These are phyloP conservation scores for Zaprionus tsacasi DNA, from an alignment of 1,140 invertebrate genomes.

Conservation along the genomic window DNA sequence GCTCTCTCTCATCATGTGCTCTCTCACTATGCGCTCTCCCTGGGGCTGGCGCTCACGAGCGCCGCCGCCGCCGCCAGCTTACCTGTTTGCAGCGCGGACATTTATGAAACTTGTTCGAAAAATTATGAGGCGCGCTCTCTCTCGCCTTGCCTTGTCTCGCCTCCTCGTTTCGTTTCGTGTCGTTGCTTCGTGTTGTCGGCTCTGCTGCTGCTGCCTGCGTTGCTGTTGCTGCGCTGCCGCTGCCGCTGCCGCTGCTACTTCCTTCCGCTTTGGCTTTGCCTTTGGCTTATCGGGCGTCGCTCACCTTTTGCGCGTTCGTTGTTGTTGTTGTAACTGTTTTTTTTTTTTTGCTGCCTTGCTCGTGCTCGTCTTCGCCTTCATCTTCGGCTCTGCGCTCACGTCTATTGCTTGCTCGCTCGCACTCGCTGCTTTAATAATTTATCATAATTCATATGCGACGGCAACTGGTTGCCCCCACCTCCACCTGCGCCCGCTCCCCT, in stretches of 20 bases:
- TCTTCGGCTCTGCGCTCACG: conserved; percentile 23
- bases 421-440: conserved; percentile 79
- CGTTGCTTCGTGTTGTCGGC: conserved; percentile 12
- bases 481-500: background rate
- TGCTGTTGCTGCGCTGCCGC: conserved; percentile 41
- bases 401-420: conserved; percentile 29
- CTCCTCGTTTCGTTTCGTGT: background rate
- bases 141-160: conserved; percentile 7
- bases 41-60: conserved; percentile 17
- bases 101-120: conserved; percentile 81
- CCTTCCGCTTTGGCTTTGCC: conserved; percentile 65
- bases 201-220: conserved; percentile 36
- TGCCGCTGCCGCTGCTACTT: conserved; percentile 48
- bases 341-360: conserved; percentile 21
- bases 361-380: conserved; percentile 12
- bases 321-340: conserved; percentile 38
- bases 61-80: conserved; percentile 40
- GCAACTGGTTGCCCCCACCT: conserved; percentile 41
- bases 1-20: too few species aligned
- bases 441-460: conserved; percentile 83
- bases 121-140: conserved; percentile 72
- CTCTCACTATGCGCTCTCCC: background rate
- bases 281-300: conserved; percentile 40
- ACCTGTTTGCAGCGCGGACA: conserved; percentile 69
- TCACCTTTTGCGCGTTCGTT: conserved; percentile 57